Evolutionary conservation across 2,797 vertebrate genomes (phyloP).

Genomic region (Uromys caudimaculatus): DNA sequence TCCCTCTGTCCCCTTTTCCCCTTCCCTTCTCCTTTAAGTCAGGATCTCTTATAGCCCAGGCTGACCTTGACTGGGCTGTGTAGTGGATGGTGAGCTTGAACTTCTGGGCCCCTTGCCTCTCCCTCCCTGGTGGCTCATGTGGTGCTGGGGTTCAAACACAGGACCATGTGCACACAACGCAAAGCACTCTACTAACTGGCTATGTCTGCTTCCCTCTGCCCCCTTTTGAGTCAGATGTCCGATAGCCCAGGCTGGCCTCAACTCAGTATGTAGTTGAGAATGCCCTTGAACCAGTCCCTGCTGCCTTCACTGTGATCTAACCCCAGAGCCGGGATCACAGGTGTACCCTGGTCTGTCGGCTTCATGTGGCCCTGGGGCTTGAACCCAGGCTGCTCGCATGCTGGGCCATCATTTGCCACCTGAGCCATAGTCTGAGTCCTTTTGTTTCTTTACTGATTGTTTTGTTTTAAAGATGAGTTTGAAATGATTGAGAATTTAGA

Average conservation of each 20-base stretch:
- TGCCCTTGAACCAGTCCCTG: not conserved
- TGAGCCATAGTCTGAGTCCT: not conserved
- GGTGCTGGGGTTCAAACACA: not conserved
- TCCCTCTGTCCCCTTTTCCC: not conserved
- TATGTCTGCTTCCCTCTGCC: not conserved
- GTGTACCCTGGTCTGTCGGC: not conserved
- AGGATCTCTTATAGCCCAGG: not conserved
- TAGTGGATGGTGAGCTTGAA: not conserved
- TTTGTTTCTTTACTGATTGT: not conserved
- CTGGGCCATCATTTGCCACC: not conserved
- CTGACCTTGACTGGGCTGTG: not conserved
- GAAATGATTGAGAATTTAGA: conserved; percentile 33
- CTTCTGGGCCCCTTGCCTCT: not conserved
- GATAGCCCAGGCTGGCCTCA: not conserved
- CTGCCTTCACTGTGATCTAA: not conserved
- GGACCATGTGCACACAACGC: not conserved
- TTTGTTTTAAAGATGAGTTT: conserved; percentile 55
- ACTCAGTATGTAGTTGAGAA: not conserved
- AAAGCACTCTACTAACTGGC: not conserved
- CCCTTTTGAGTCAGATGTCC: not conserved
- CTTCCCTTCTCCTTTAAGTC: not conserved
- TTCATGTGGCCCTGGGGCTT: not conserved
- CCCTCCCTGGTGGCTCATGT: not conserved
- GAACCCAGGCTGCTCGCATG: not conserved
- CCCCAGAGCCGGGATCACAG: too few relatives aligned